Percentiles rank a stretch among this genome's conserved stretches.
phyloP scores from a whole-genome alignment of 2,888 invertebrate genomes.

The Drosophila emarginata region DNA sequence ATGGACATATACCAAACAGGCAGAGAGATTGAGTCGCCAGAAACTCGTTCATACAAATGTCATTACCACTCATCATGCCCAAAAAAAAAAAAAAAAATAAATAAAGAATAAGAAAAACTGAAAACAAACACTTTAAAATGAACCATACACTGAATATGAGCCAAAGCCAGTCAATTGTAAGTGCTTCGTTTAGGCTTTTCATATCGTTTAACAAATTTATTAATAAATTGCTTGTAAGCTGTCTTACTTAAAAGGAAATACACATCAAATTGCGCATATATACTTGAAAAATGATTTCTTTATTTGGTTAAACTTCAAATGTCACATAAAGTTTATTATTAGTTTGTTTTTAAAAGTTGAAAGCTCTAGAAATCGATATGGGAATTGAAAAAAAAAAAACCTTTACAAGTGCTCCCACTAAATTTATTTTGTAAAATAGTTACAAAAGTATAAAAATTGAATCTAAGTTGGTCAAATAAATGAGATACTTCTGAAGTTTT shows the following conservation, averaged over 20 bases:
- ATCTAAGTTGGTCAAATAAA: too few relatives aligned
- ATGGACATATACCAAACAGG: not conserved
- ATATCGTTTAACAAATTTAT: slow-evolving; percentile 12
- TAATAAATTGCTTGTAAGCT: slow-evolving; percentile 7
- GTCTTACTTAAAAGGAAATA: slow-evolving; percentile 11
- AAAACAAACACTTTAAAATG: slow-evolving; percentile 21
- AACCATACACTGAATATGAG: slow-evolving; percentile 15
- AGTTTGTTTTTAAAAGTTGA: not conserved
- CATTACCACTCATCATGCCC: slow-evolving; percentile 70
- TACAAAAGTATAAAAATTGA: too few relatives aligned
- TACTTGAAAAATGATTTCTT: not conserved
- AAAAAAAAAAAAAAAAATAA: slow-evolving; percentile 41
- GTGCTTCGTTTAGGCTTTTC: not conserved
- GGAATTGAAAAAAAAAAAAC: too few relatives aligned
- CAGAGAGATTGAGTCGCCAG: slow-evolving; percentile 30
- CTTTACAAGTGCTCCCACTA: too few relatives aligned
- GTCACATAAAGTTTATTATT: not conserved
- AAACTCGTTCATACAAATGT: slow-evolving; percentile 62
- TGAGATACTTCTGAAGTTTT: too few relatives aligned
- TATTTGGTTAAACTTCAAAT: not conserved
- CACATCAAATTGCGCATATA: not conserved
- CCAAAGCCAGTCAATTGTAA: not conserved
- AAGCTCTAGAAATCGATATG: not conserved
- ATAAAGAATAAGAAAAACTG: slow-evolving; percentile 15
- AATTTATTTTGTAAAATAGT: too few relatives aligned